Evolutionary conservation across 2,113 vertebrate genomes (phyloP).

Genomic region (Azemiops feae): DNA sequence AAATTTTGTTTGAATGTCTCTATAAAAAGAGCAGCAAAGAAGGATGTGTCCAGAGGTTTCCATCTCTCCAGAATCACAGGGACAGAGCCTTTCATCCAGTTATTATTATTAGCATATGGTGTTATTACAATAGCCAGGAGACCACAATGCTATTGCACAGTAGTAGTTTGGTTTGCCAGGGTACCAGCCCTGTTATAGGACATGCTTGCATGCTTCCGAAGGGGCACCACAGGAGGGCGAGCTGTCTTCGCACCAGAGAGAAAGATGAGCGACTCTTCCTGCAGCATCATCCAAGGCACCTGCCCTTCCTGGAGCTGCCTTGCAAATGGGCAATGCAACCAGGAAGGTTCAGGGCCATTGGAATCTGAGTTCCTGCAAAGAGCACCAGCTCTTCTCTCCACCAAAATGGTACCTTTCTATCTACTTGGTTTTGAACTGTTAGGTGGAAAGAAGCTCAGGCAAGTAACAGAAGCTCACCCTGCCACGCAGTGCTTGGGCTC

Average conservation of each 20-base stretch:
- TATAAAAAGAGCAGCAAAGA: too few species aligned
- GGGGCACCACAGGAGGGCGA: not conserved
- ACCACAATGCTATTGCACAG: not conserved
- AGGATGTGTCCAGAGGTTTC: not conserved
- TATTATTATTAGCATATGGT: not conserved
- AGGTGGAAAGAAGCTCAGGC: not conserved
- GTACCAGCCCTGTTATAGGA: not conserved
- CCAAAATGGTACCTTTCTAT: too few species aligned
- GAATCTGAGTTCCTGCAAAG: too few species aligned
- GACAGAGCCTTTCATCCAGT: not conserved
- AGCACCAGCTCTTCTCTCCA: too few species aligned
- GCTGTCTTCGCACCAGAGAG: not conserved
- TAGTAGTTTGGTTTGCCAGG: not conserved
- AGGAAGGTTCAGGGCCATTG: not conserved
- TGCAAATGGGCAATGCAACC: not conserved
- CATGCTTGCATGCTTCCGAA: not conserved
- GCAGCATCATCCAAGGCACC: not conserved
- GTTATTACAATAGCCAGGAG: not conserved
- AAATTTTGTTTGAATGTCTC: not conserved
- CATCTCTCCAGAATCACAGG: not conserved
- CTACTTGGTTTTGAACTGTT: not conserved
- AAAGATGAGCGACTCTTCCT: not conserved
- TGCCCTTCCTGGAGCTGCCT: not conserved
- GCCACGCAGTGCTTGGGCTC: too few species aligned
- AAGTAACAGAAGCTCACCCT: not conserved